Conservation (phyloP, 1,140 invertebrate species). For the Drosophila virilis region DNA sequence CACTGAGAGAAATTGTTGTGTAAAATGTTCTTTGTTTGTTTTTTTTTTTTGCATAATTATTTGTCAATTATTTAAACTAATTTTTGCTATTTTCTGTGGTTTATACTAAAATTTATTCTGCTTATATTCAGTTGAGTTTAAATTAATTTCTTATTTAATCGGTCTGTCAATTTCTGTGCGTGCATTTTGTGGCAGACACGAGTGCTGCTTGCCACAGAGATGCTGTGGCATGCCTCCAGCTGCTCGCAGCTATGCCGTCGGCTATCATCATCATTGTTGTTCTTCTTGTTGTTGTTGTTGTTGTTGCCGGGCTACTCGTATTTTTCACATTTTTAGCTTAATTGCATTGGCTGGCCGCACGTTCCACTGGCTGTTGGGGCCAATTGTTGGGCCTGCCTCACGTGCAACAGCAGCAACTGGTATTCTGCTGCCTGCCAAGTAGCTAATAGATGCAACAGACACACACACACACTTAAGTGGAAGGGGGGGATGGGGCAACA, state of each 20-base stretch:
- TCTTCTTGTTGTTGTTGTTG: constrained; percentile 19
- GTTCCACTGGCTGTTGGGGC: constrained; percentile 48
- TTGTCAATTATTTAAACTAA: too few relatives aligned
- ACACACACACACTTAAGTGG: constrained; percentile 18
- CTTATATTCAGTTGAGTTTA: too few relatives aligned
- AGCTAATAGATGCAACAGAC: constrained; percentile 66
- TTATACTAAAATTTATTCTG: too few relatives aligned
- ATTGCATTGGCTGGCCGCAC: constrained; percentile 78
- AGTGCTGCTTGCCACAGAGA: constrained; percentile 6
- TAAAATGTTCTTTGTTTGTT: too few relatives aligned
- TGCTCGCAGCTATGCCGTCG: constrained; percentile 3
- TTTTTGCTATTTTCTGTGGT: too few relatives aligned
- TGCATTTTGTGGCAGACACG: constrained; percentile 22
- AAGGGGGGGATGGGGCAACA: background rate
- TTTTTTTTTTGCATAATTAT: too few relatives aligned
- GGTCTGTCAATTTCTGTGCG: background rate
- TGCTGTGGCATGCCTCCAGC: constrained; percentile 19
- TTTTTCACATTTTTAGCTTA: constrained; percentile 81
- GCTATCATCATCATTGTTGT: constrained; percentile 1
- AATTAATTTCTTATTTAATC: background rate
- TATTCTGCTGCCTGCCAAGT: constrained; percentile 59
- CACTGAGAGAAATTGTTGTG: background rate
- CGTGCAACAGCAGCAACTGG: constrained; percentile 64
- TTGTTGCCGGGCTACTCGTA: constrained; percentile 33
- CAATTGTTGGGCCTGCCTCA: constrained; percentile 67